Percentiles rank a stretch among this genome's conserved stretches.
These are phyloP conservation scores for Chrosomus eos DNA, from an alignment of 2,797 vertebrate genomes.

Conservation along the genomic window DNA sequence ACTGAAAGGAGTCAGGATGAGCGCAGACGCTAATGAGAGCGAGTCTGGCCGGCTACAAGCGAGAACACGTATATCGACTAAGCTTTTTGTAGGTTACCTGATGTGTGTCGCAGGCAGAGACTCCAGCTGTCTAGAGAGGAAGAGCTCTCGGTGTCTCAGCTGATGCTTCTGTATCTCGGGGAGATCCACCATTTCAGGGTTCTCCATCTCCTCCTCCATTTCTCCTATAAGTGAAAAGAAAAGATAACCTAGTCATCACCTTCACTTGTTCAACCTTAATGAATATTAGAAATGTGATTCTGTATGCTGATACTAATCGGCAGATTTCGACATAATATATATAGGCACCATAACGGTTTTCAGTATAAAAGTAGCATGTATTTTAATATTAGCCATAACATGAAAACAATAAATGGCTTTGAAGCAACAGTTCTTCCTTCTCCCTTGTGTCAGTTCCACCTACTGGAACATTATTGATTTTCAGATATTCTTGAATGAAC, in stretches of 20 bases:
- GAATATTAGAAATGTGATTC: background rate
- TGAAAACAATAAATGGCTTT: background rate
- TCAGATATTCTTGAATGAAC: background rate
- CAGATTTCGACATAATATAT: background rate
- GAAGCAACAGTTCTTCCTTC: background rate
- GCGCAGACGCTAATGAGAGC: slow-evolving; percentile 7
- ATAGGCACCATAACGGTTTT: background rate
- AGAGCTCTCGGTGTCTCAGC: slow-evolving; percentile 93
- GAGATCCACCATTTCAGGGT: slow-evolving; percentile 91
- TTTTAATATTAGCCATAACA: background rate
- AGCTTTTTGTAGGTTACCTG: slow-evolving; percentile 77
- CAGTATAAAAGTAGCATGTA: too few species aligned
- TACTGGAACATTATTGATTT: background rate
- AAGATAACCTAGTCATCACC: slow-evolving; percentile 3
- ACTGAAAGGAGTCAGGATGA: background rate
- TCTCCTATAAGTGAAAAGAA: slow-evolving; percentile 83
- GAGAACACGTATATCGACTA: background rate
- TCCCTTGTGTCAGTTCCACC: background rate
- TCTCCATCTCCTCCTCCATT: slow-evolving; percentile 97
- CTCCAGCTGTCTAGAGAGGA: slow-evolving; percentile 94
- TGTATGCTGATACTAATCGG: too few species aligned
- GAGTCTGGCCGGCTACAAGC: background rate
- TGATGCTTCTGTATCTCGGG: slow-evolving; percentile 97
- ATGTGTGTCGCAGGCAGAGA: slow-evolving; percentile 97
- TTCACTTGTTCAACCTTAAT: too few species aligned